Percentiles rank a stretch among this genome's conserved stretches.
These are phyloP conservation scores for Anableps anableps DNA, from an alignment of 2,797 vertebrate species.

Conservation along the genomic window DNA sequence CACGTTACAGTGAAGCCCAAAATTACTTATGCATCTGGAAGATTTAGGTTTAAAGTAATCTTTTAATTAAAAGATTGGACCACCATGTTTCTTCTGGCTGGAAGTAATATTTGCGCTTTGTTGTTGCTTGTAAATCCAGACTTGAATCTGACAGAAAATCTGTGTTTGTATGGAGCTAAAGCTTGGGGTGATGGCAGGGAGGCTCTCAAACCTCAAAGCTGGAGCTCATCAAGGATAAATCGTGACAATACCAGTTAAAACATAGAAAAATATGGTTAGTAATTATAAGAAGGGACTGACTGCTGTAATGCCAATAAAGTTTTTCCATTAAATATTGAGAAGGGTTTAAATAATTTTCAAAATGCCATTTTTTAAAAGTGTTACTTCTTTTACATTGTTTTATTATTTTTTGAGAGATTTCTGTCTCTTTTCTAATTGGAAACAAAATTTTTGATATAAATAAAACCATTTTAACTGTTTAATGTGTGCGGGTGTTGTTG, in stretches of 20 bases:
- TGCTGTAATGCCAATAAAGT: background rate
- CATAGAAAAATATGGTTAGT: background rate
- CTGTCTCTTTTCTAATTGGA: background rate
- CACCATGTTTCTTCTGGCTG: background rate
- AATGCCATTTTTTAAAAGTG: background rate
- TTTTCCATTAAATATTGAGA: background rate
- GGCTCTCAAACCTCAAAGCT: background rate
- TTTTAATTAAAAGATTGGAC: background rate
- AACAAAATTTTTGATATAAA: background rate
- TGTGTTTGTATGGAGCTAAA: background rate
- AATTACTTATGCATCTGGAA: background rate
- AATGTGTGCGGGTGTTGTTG: background rate
- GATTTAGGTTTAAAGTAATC: background rate
- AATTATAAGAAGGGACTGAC: background rate
- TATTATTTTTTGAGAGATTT: background rate
- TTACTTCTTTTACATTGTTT: background rate
- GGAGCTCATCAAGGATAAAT: background rate
- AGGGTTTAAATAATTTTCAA: background rate
- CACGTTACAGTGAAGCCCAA: background rate
- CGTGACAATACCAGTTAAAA: background rate
- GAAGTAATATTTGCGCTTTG: background rate
- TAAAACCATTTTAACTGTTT: background rate
- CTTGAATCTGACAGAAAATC: background rate
- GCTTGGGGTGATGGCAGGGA: background rate
- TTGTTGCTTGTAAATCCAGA: background rate